phyloP scores from a whole-genome alignment of 1,140 invertebrate species.

The Drosophila burlai region DNA sequence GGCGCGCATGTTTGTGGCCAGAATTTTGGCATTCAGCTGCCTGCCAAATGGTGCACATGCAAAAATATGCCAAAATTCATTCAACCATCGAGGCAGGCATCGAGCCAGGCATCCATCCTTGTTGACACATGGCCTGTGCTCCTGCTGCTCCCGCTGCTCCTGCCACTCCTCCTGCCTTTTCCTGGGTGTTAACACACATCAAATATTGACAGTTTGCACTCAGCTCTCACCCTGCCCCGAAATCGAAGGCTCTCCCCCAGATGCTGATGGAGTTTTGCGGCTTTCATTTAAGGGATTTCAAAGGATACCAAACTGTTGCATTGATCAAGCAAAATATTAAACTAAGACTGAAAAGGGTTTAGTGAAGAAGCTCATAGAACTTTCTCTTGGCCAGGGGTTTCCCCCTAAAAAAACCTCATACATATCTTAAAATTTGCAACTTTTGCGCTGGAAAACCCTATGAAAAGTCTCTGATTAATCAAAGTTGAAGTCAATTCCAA shows the following conservation, averaged over 20 bases:
- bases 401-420: not conserved
- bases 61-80: conserved; percentile 77
- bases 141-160: not conserved
- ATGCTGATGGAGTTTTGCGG: conserved; percentile 10
- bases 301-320: conserved; percentile 1
- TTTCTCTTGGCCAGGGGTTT: not conserved
- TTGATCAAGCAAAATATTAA: not conserved
- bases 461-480: not conserved
- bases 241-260: conserved; percentile 40
- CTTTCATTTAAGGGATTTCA: conserved; percentile 1
- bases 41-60: conserved; percentile 82
- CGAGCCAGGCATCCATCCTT: conserved; percentile 41
- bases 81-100: conserved; percentile 18
- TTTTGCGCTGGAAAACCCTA: not conserved
- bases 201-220: conserved; percentile 84
- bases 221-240: conserved; percentile 58
- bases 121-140: conserved; percentile 65
- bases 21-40: conserved; percentile 79
- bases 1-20: conserved; percentile 74
- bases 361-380: not conserved
- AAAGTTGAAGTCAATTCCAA: not conserved
- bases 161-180: not conserved
- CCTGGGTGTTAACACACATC: conserved; percentile 81
- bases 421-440: too few relatives aligned
- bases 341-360: not conserved